Evolutionary conservation across 2,888 invertebrate species (phyloP).

Genomic region (Acanthosepion esculentum): DNA sequence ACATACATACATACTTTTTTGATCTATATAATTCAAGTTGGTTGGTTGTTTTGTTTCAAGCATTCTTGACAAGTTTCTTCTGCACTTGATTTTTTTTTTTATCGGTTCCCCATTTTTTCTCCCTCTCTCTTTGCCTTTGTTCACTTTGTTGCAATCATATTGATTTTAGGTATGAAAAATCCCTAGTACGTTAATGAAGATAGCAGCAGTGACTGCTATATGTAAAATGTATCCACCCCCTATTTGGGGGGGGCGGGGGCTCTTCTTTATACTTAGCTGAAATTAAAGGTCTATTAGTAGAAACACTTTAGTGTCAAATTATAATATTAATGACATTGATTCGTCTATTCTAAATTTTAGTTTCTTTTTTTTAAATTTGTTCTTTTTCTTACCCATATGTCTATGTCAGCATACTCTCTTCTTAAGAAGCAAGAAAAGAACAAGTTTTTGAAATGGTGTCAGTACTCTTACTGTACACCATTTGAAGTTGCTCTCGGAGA

Average conservation of each 20-base stretch:
- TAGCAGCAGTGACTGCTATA: slow-evolving; percentile 4
- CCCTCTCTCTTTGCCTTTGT: not conserved
- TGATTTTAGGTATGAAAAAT: slow-evolving; percentile 13
- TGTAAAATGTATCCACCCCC: not conserved
- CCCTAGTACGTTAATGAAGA: not conserved
- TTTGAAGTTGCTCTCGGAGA: too few species aligned
- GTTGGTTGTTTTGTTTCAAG: not conserved
- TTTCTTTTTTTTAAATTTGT: not conserved
- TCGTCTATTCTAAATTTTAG: too few species aligned
- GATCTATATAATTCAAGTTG: not conserved
- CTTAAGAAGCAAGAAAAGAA: too few species aligned
- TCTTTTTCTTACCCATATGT: not conserved
- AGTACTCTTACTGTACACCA: too few species aligned
- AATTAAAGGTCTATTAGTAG: not conserved
- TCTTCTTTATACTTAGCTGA: not conserved
- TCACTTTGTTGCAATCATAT: not conserved
- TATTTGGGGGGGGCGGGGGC: not conserved
- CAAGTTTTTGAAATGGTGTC: too few species aligned
- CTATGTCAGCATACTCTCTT: too few species aligned
- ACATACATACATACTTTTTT: not conserved
- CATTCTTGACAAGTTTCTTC: not conserved
- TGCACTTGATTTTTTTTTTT: not conserved
- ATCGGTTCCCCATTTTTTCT: too few species aligned
- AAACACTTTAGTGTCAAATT: not conserved
- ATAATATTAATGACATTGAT: too few species aligned